phyloP scores from a whole-genome alignment of 2,113 vertebrate species.

The Ailurus styani region DNA sequence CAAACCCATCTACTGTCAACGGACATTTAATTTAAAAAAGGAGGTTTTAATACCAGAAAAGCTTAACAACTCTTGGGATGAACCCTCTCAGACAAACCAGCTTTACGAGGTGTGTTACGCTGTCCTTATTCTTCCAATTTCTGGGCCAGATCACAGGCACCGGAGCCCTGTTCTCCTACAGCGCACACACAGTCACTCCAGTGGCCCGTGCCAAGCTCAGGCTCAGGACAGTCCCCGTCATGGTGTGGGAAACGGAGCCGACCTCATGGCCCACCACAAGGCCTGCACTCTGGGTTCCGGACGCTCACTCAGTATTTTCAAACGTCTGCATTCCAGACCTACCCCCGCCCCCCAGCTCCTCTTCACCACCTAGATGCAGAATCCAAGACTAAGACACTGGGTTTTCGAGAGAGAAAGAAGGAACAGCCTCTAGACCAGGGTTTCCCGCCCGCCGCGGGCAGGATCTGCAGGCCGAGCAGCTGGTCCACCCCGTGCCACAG shows the following conservation, averaged over 20 bases:
- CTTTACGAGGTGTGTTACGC: accelerated
- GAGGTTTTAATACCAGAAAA: neutral
- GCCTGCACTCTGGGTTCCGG: neutral
- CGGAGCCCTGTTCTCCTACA: neutral
- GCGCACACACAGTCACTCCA: no score
- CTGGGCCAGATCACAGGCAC: neutral
- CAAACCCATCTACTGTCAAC: neutral
- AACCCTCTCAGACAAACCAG: neutral
- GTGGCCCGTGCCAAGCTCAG: no score
- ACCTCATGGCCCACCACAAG: no score
- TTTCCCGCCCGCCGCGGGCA: no score
- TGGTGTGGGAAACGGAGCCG: neutral
- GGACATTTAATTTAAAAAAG: neutral
- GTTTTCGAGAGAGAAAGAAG: neutral
- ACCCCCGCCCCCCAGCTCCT: neutral
- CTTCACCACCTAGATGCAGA: neutral
- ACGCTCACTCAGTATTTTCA: neutral
- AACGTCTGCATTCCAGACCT: neutral
- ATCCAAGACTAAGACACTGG: neutral
- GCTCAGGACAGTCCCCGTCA: accelerated
- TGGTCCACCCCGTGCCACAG: neutral
- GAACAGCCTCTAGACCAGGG: neutral
- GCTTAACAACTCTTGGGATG: neutral
- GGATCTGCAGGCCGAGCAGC: neutral
- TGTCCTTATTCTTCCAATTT: neutral